Evolutionary conservation across 2,113 vertebrate genomes (phyloP), one percentile per base, ranked within the genome.

Genomic region (Thunnus maccoyii): DNA sequence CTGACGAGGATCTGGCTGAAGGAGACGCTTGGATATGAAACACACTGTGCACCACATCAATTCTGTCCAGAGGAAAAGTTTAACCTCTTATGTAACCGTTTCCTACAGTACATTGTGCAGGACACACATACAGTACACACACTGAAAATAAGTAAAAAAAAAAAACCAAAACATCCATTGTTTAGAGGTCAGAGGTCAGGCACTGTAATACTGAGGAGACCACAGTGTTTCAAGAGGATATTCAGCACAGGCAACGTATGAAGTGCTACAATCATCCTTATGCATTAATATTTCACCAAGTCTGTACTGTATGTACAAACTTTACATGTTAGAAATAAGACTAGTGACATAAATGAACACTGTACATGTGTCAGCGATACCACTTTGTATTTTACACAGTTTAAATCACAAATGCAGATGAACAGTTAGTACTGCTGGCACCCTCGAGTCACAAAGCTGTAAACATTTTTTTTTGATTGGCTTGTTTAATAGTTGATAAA

Each of bases 181-280:
- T 83, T 96, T 94, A 73, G 67, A 79, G 75, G 96, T 96, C 94
- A 90, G 92, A 97, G 96, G 95, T 96, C 96, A 98, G 97, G 97
- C 96, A 98, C 97, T 97, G 97, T 96, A 96, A 98, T 96, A 96
- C 96, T 96, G 95, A 96, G 96, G 96, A 97, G 94, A 97, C 95
- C 96, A 97, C 96, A 97, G 96, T 97, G 96, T 96, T 94, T 95
- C 94, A 94, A 97, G 96, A 96, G 96, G 96, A 97, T 96, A 95
- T 94, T 95, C 91, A 96, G 96, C 94, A 96, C 95, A 96, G 96
- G 96, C 95, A 96, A 96, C 83, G 96, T 96, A 95, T 95, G 94
- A 96, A 97, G 97, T 96, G 97, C 97, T 98, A 97, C 96, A 73
- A 25, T 96, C 94, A 92, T 96, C 94, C 95, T 97, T 97, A 97